These are phyloP conservation scores for Erythrolamprus reginae DNA, from an alignment of 2,113 vertebrate genomes.

Conservation along the genomic window DNA sequence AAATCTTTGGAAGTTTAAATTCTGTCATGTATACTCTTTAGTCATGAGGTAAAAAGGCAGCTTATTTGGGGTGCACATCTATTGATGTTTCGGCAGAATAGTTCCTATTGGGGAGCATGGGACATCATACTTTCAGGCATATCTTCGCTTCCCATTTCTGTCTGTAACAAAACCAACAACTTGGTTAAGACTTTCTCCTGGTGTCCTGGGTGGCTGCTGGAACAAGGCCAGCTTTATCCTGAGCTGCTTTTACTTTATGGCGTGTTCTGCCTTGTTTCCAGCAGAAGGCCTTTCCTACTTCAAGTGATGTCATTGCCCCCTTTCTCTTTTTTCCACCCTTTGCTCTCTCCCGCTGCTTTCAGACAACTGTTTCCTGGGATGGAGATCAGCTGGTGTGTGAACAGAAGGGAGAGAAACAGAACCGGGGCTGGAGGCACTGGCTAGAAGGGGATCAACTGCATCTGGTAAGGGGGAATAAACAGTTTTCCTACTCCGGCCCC, in stretches of 20 bases:
- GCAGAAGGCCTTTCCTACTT: background rate
- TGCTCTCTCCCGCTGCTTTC: background rate
- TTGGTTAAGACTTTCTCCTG: background rate
- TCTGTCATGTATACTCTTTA: background rate
- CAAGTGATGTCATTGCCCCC: background rate
- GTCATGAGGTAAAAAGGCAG: background rate
- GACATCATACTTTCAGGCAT: too few relatives aligned
- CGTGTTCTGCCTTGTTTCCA: background rate
- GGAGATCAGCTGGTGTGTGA: conserved; percentile 84
- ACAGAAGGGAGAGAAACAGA: conserved; percentile 86
- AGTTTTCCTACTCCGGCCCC: fast-evolving
- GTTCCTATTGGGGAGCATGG: background rate
- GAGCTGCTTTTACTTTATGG: background rate
- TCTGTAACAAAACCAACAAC: background rate
- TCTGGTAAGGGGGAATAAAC: conserved; percentile 73
- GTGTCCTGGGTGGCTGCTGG: background rate
- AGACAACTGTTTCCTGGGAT: conserved; percentile 87
- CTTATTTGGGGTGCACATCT: background rate
- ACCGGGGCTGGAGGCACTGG: conserved; percentile 91
- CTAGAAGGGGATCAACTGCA: conserved; percentile 80
- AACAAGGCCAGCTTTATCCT: background rate
- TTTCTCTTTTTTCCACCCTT: background rate
- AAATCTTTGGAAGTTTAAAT: background rate
- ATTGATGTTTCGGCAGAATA: background rate
- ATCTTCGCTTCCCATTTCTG: background rate